Base-by-base conservation (phyloP, 2,888 invertebrate genomes). In the Chironomus tentans region DNA sequence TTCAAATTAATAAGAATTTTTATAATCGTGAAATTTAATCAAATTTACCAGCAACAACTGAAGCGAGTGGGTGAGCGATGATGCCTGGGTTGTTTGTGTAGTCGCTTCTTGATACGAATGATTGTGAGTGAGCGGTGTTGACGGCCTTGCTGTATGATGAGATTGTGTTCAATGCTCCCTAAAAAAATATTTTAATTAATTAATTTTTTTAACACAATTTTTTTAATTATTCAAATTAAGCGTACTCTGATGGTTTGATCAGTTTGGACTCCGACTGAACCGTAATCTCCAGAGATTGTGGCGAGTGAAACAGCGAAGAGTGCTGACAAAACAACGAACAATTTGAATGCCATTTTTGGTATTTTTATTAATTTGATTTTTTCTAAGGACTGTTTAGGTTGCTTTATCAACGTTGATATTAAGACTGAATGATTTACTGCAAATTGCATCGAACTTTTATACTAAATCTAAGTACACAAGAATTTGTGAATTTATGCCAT, bases 91-190 rank as follows among this genome's bases (percentile, higher is more conserved):
- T 84, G 76, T 83, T 84, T 78, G 82, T 84, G 68, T 80, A 82
- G 78, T 84, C 82, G 15, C 83, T 82, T 24, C 83, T 82, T 72
- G 83, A 83, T 1, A 84, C 84, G 76, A 82, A 83, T 10, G 83
- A 82, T 68, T 83, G 82, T 46, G 84, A 83, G 78, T 84, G 84
- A 4, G 84, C 82, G 18, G 84, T 83, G 78, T 84, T 82, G 46
- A 83, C 84, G 75, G 82, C 81, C 77, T 83, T 84, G 78, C 83
- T 80, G 75, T 84, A 84, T 79, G 83, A 82, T 68, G 84, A 84
- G 77, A 83, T 82, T 21, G 83, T 83, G 47, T 82, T 83, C 79
- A 83, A 83, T 22, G 84, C 84, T 12, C 84, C 81, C 38, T 83
- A 4, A 3, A 71, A 61, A 21, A 70, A 46, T 47, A n/a, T 15